Base-by-base conservation (phyloP, 1,140 invertebrate genomes). In the Drosophila murphyi region DNA sequence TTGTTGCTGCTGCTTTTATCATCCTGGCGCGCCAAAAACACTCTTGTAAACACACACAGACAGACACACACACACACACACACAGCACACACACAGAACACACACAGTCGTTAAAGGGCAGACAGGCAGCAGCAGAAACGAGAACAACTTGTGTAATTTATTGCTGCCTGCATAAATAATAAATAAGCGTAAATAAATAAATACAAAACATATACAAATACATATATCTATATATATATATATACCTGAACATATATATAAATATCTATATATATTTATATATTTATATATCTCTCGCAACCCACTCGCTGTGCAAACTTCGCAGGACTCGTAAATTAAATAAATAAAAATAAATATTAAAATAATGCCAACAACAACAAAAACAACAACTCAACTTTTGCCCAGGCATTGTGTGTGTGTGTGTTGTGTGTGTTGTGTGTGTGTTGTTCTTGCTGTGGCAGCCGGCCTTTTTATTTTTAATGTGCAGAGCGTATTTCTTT, bases 181-280 rank as follows among this genome's bases (percentile, higher is more conserved):
- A 91, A 91, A 91, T 91, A 91, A 90, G 86, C 85, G 81, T 88
- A 90, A 90, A 90, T 91, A 91, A 91, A 91, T 91, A 91, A 79
- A 91, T 90, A 90, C 82, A 74, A 89, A 78, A 86, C 78, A 80
- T 79, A 68, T 80, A 78, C 68, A 73, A 72, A 80, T 73, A 76
- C 61, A 64, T 75, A 47, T 20, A 20, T 20, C 0, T 82, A 80
- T 78, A 67, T 80, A 78, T 72, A 72, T 80, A 83, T 72, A 76
- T 64, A 64, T 75, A 47, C 56, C 20, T 39, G 12, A 12, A 12
- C 2, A 47, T 8, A 47, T 32, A 57, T 28, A 39, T 20, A 20
- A 8, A 39, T 63, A 34, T 47, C 29, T 35, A 47, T 37, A 10
- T 68, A 20, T 65, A 20, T n/a, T 10, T 54, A 8, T 62, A 32